Evolutionary conservation across 2,797 vertebrate species (phyloP).

Genomic region (Chaetophractus vellerosus): DNA sequence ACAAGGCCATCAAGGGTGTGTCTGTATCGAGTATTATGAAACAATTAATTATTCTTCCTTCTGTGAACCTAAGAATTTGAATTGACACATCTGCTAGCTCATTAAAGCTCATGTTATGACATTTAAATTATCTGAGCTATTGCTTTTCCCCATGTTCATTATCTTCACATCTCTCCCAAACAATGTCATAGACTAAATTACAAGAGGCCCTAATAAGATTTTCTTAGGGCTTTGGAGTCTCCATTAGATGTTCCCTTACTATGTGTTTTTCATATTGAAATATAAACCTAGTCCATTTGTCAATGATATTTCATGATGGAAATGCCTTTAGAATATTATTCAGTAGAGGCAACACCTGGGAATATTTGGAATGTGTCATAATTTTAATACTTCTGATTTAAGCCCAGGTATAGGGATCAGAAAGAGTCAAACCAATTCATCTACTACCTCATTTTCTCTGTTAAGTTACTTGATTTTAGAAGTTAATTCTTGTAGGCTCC

Average conservation of each 20-base stretch:
- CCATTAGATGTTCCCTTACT: background rate
- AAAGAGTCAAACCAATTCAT: slow-evolving; percentile 10
- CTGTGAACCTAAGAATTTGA: slow-evolving; percentile 70
- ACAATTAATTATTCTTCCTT: slow-evolving; percentile 78
- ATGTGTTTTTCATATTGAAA: slow-evolving; percentile 44
- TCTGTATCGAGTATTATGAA: slow-evolving; percentile 75
- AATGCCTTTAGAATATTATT: slow-evolving; percentile 36
- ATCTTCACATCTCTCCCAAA: background rate
- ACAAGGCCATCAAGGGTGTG: slow-evolving; percentile 73
- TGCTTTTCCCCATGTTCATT: slow-evolving; percentile 38
- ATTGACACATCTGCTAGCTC: slow-evolving; percentile 59
- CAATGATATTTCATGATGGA: slow-evolving; percentile 36
- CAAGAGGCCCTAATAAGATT: background rate
- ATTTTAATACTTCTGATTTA: slow-evolving; percentile 34
- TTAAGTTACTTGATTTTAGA: slow-evolving; percentile 11
- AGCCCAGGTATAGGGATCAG: background rate
- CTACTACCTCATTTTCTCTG: slow-evolving; percentile 16
- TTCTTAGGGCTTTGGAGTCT: slow-evolving; percentile 41
- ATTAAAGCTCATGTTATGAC: slow-evolving; percentile 71
- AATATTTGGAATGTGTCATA: background rate
- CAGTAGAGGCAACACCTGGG: background rate
- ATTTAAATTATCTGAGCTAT: slow-evolving; percentile 53
- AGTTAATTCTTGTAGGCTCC: background rate
- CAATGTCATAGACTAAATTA: slow-evolving; percentile 34
- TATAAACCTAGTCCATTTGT: background rate